These are phyloP conservation scores for Drosophila greeni DNA, from an alignment of 2,888 invertebrate genomes.

Conservation along the genomic window DNA sequence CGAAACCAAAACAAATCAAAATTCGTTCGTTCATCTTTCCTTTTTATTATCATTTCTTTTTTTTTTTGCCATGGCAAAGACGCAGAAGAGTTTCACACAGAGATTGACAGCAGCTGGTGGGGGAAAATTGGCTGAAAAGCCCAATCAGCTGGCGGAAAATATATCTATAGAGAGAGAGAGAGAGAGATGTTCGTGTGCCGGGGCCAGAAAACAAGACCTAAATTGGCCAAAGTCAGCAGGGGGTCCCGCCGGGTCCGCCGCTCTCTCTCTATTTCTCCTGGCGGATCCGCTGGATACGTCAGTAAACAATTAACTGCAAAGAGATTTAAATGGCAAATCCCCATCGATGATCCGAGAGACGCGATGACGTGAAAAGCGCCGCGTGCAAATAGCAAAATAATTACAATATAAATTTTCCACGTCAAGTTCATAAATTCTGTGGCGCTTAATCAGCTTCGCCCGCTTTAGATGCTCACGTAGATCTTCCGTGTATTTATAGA, in stretches of 20 bases:
- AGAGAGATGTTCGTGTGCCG: slow-evolving; percentile 31
- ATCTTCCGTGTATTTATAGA: slow-evolving; percentile 49
- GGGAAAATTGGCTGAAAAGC: slow-evolving; percentile 31
- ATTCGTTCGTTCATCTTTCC: slow-evolving; percentile 22
- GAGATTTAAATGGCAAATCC: slow-evolving; percentile 26
- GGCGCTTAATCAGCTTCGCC: slow-evolving; percentile 62
- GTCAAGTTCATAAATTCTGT: slow-evolving; percentile 65
- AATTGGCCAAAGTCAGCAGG: slow-evolving; percentile 47
- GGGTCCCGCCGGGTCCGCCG: slow-evolving; percentile 12
- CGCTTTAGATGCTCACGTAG: slow-evolving; percentile 60
- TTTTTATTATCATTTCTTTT: slow-evolving; percentile 27
- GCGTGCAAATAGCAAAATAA: slow-evolving; percentile 62
- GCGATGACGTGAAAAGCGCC: slow-evolving; percentile 67
- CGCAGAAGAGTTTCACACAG: slow-evolving; percentile 13
- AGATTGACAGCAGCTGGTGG: slow-evolving; percentile 42
- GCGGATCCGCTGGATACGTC: slow-evolving; percentile 28
- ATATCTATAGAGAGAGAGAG: slow-evolving; percentile 6
- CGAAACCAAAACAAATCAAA: slow-evolving; percentile 47
- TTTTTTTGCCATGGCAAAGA: slow-evolving; percentile 13
- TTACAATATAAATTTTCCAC: slow-evolving; percentile 64
- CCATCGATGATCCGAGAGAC: slow-evolving; percentile 34
- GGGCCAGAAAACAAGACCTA: slow-evolving; percentile 34
- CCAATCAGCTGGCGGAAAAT: slow-evolving; percentile 46
- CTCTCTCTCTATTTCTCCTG: background rate
- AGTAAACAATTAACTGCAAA: slow-evolving; percentile 41